phyloP scores from a whole-genome alignment of 1,140 invertebrate genomes.

The Papilio polytes region DNA sequence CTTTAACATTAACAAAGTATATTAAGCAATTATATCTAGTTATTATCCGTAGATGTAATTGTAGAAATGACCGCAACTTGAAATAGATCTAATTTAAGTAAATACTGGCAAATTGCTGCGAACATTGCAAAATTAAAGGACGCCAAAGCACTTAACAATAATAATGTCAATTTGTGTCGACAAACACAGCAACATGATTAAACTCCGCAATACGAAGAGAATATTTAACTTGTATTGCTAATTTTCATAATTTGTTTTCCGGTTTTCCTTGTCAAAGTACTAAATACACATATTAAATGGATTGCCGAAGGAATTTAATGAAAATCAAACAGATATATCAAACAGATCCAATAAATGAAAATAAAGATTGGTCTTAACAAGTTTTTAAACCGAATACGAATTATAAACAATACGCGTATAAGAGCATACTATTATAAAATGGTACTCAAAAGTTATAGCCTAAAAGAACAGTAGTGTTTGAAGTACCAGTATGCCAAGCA shows the following conservation, averaged over 20 bases:
- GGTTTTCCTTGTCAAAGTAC: slow-evolving; percentile 18
- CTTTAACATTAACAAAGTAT: slow-evolving; percentile 62
- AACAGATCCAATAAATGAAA: too few species aligned
- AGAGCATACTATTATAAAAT: slow-evolving; percentile 39
- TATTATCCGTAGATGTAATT: slow-evolving; percentile 69
- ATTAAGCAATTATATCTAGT: slow-evolving; percentile 79
- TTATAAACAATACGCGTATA: not conserved
- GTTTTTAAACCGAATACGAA: not conserved
- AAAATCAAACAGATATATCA: not conserved
- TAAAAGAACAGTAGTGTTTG: slow-evolving; percentile 57
- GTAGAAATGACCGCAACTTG: slow-evolving; percentile 60
- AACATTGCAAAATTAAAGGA: slow-evolving; percentile 48
- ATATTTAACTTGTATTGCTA: slow-evolving; percentile 10
- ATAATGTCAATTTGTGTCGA: slow-evolving; percentile 25
- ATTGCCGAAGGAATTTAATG: not conserved
- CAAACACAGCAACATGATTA: slow-evolving; percentile 25
- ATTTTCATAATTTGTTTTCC: slow-evolving; percentile 4
- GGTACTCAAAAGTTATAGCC: slow-evolving; percentile 37
- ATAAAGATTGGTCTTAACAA: not conserved
- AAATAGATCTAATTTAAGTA: slow-evolving; percentile 60
- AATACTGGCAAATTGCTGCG: slow-evolving; percentile 56
- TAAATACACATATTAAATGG: not conserved
- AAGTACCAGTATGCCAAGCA: slow-evolving; percentile 48
- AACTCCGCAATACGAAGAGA: slow-evolving; percentile 18
- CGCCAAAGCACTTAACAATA: slow-evolving; percentile 28